A percentile compares a stretch with the other conserved stretches of the same genome.
phyloP scores from a whole-genome alignment of 2,113 vertebrate species.

The Empidonax alnorum region DNA sequence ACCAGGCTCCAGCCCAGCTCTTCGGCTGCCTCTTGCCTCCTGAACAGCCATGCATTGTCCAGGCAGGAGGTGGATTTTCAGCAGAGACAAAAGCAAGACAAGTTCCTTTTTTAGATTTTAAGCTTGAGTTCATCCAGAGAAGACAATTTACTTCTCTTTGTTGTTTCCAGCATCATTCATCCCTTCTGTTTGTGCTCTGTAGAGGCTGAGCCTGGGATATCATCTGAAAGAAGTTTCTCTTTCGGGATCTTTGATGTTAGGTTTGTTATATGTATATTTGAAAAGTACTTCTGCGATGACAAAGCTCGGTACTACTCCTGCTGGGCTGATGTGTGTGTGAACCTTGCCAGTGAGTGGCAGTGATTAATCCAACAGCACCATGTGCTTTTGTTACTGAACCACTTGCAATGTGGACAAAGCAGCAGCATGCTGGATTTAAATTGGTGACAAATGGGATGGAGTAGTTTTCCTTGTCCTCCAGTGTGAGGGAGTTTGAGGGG shows the following conservation, averaged over 20 bases:
- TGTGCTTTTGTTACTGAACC: neutral
- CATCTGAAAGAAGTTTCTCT: slow-evolving; percentile 50
- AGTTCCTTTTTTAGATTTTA: slow-evolving; percentile 42
- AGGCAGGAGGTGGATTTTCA: slow-evolving; percentile 55
- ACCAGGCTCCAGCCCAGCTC: slow-evolving; percentile 1
- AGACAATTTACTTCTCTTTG: slow-evolving; percentile 62
- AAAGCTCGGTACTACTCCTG: slow-evolving; percentile 16
- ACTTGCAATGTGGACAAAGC: neutral
- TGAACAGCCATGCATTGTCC: neutral
- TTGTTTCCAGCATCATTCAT: slow-evolving; percentile 61
- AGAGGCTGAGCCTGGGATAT: slow-evolving; percentile 36
- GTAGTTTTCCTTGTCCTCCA: neutral
- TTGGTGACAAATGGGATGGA: neutral
- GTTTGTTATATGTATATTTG: slow-evolving; percentile 68
- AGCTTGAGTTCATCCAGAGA: slow-evolving; percentile 46
- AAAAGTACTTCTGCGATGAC: slow-evolving; percentile 58
- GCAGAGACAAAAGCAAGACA: slow-evolving; percentile 23
- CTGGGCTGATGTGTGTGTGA: slow-evolving; percentile 50
- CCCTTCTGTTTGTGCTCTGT: slow-evolving; percentile 52
- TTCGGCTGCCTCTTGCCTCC: neutral
- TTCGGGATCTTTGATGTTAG: slow-evolving; percentile 58
- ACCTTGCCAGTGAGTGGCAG: neutral
- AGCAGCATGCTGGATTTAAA: neutral
- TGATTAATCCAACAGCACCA: slow-evolving; percentile 34
- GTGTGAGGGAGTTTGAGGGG: neutral